Evolutionary conservation across 2,888 invertebrate species (phyloP).

Genomic region (Platerodrilus igneus): DNA sequence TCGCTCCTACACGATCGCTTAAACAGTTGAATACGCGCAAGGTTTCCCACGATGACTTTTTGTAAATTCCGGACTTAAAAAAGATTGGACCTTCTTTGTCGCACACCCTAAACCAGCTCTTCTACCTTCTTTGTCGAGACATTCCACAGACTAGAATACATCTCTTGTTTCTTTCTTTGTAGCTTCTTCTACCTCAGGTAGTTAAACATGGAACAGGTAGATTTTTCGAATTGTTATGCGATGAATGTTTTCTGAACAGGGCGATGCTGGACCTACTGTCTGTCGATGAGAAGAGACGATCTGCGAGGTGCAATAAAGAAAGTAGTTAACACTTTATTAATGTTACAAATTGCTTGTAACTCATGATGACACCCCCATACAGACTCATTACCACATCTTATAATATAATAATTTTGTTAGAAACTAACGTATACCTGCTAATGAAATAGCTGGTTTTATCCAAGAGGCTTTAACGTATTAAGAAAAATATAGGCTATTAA

Average conservation of each 20-base stretch:
- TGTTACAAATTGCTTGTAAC: too few relatives aligned
- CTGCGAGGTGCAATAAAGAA: too few relatives aligned
- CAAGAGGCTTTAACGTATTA: too few relatives aligned
- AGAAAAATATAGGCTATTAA: too few relatives aligned
- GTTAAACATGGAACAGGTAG: constrained; percentile 25
- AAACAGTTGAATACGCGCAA: constrained; percentile 41
- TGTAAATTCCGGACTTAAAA: constrained; percentile 44
- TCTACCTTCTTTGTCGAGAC: constrained; percentile 41
- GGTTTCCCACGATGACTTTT: constrained; percentile 47
- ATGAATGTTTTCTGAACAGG: constrained; percentile 22
- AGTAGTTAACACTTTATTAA: too few relatives aligned
- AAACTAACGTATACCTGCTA: too few relatives aligned
- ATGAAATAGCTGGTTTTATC: too few relatives aligned
- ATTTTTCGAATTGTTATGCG: constrained; percentile 21
- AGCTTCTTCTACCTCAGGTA: constrained; percentile 18
- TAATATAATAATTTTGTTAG: too few relatives aligned
- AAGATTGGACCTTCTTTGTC: constrained; percentile 37
- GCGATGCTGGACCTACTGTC: too few relatives aligned
- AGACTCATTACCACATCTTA: too few relatives aligned
- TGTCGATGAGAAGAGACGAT: too few relatives aligned
- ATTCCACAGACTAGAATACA: constrained; percentile 36
- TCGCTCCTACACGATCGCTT: constrained; percentile 21
- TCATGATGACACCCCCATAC: too few relatives aligned
- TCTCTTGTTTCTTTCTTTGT: constrained; percentile 23
- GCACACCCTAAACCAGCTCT: constrained; percentile 24